Conservation (phyloP, 2,113 vertebrate genomes). For the Ptilonorhynchus violaceus region DNA sequence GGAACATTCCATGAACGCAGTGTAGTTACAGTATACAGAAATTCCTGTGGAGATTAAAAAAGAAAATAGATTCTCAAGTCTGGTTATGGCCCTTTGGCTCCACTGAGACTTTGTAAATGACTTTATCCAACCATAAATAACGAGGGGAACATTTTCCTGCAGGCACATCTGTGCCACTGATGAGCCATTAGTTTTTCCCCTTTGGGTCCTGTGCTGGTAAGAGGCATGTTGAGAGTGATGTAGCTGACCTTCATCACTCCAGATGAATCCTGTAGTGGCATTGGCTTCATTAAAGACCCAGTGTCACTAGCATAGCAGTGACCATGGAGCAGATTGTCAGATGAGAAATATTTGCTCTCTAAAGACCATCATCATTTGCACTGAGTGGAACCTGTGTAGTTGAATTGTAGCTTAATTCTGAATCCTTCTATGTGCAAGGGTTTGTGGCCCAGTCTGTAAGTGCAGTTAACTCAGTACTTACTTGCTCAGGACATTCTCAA, state of each 20-base stretch:
- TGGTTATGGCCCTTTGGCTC: slow-evolving; percentile 10
- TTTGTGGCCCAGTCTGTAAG: not conserved
- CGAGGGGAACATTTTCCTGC: slow-evolving; percentile 7
- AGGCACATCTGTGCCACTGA: slow-evolving; percentile 5
- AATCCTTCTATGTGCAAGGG: not conserved
- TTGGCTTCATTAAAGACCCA: not conserved
- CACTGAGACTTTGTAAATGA: not conserved
- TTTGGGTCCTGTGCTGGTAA: not conserved
- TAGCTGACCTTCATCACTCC: slow-evolving; percentile 12
- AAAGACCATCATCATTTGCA: not conserved
- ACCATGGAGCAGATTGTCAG: not conserved
- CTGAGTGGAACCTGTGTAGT: not conserved
- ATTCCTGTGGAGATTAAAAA: slow-evolving; percentile 4
- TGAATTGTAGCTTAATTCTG: not conserved
- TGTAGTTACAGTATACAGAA: not conserved
- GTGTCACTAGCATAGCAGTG: not conserved
- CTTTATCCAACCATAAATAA: slow-evolving; percentile 35
- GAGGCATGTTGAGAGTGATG: not conserved
- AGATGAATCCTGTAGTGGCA: not conserved
- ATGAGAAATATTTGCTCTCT: not conserved
- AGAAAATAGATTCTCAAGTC: slow-evolving; percentile 4
- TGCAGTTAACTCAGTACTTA: not conserved
- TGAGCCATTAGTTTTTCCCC: not conserved
- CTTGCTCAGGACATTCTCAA: not conserved
- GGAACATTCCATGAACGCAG: not conserved